phyloP scores from a whole-genome alignment of 2,113 vertebrate species.

The human (Homo sapiens) region DNA sequence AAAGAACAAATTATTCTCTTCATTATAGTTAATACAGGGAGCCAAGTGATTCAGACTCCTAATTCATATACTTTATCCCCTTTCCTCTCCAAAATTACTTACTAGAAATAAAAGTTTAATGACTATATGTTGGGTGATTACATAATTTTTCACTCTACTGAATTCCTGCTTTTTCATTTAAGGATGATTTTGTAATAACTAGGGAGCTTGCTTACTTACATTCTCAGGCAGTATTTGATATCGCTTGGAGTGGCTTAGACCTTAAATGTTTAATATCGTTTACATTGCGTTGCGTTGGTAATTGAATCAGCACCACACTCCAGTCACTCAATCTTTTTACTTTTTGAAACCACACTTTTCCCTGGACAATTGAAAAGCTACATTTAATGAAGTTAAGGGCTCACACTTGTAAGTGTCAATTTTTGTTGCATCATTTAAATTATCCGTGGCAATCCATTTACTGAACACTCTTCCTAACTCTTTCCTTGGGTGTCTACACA shows the following conservation, averaged over 20 bases:
- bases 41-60: constrained; percentile 34
- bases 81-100: background rate
- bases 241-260: constrained; percentile 14
- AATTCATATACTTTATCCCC: background rate
- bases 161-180: constrained; percentile 46
- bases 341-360: background rate
- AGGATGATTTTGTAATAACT: constrained; percentile 13
- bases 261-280: constrained; percentile 45
- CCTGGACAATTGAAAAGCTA: background rate
- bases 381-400: constrained; percentile 16
- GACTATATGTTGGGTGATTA: background rate
- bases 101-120: background rate
- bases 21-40: constrained; percentile 25
- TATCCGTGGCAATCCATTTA: background rate
- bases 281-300: constrained; percentile 14
- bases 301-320: background rate
- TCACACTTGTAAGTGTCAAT: background rate
- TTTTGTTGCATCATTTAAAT: background rate
- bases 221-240: constrained; percentile 6
- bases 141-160: background rate
- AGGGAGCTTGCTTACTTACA: constrained; percentile 25
- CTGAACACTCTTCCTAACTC: background rate
- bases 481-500: background rate
- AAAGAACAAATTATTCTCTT: constrained; percentile 54
- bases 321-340: background rate